phyloP scores from a whole-genome alignment of 2,888 invertebrate genomes.

The Smittia sp. region DNA sequence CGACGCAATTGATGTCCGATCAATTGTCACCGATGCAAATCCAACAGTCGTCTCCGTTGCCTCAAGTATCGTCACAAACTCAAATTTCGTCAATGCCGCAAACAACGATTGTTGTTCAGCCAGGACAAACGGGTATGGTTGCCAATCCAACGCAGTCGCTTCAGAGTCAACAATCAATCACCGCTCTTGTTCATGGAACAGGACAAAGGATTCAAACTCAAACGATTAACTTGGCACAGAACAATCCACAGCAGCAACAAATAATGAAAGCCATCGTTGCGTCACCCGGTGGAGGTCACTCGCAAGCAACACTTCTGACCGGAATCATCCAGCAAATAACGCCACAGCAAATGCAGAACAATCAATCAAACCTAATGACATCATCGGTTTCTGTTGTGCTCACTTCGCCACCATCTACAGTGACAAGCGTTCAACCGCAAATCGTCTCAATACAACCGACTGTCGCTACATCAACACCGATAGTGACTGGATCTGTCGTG shows the following conservation, averaged over 20 bases:
- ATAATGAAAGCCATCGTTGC: conserved; percentile 53
- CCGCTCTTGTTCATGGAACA: conserved; percentile 48
- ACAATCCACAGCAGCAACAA: conserved; percentile 50
- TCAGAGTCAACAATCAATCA: conserved; percentile 49
- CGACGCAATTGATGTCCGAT: not conserved
- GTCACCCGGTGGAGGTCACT: conserved; percentile 43
- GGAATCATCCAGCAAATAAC: conserved; percentile 56
- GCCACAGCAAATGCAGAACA: conserved; percentile 47
- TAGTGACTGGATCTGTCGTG: conserved; percentile 48
- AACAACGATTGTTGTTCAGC: conserved; percentile 44
- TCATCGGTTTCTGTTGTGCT: conserved; percentile 53
- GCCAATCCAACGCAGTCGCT: conserved; percentile 52
- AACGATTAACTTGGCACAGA: conserved; percentile 42
- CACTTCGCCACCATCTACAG: conserved; percentile 51
- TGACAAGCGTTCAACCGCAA: conserved; percentile 49
- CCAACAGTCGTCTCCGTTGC: conserved; percentile 29
- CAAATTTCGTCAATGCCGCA: conserved; percentile 43
- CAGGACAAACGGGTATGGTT: conserved; percentile 44
- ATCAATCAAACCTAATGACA: conserved; percentile 46
- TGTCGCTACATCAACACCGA: conserved; percentile 46
- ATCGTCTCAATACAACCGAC: conserved; percentile 52
- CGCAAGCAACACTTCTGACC: conserved; percentile 48
- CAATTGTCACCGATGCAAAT: conserved; percentile 30
- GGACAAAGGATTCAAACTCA: conserved; percentile 44
- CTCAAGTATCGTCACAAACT: conserved; percentile 32